Evolutionary conservation across 2,888 invertebrate genomes (phyloP).

Genomic region (Melieria omissa): DNA sequence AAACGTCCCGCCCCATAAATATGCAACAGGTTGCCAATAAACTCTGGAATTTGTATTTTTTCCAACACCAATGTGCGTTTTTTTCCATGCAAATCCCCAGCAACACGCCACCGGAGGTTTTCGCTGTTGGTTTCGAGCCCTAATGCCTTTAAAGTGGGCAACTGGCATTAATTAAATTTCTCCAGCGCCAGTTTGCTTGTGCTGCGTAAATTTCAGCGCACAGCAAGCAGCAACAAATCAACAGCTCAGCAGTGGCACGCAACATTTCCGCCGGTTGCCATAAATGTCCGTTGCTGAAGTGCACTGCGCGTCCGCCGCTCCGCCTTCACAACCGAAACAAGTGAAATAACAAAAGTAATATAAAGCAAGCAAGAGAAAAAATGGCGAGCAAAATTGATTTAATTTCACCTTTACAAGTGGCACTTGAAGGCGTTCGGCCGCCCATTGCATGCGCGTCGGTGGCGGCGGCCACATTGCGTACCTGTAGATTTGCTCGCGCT

Average conservation of each 20-base stretch:
- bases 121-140: not conserved
- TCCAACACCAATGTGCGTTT: not conserved
- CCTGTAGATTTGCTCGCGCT: conserved; percentile 16
- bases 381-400: conserved; percentile 20
- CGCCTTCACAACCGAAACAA: no score
- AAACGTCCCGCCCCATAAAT: no score
- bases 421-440: not conserved
- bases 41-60: no score
- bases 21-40: no score
- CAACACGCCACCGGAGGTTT: no score
- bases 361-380: not conserved
- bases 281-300: no score
- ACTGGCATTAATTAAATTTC: conserved; percentile 1
- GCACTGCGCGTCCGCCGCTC: no score
- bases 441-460: not conserved
- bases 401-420: conserved; percentile 13
- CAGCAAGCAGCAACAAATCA: no score
- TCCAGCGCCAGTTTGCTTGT: no score
- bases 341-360: no score
- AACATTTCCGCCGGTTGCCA: not conserved
- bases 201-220: no score
- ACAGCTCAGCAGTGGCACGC: not conserved
- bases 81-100: not conserved
- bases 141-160: not conserved
- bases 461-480: not conserved